Evolutionary conservation across 1,140 invertebrate genomes (phyloP).

Genomic region (Trachymyrmex cornetzi): DNA sequence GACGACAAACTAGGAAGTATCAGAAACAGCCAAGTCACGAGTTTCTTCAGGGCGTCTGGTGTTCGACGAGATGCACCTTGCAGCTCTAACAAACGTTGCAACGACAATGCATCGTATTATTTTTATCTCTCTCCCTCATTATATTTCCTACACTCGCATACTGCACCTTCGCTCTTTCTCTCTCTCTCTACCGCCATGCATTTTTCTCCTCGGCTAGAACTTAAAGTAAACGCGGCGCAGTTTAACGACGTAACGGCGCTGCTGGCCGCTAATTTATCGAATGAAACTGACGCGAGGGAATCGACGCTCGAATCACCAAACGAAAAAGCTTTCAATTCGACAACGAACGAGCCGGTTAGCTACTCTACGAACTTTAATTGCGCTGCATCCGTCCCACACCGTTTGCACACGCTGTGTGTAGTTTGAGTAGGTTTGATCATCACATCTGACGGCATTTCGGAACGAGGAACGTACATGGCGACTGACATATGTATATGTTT

Average conservation of each 20-base stretch:
- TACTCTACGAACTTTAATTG: constrained; percentile 62
- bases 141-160: background rate
- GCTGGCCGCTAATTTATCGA: constrained; percentile 66
- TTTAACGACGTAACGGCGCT: constrained; percentile 62
- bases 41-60: constrained; percentile 66
- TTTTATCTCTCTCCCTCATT: constrained; percentile 18
- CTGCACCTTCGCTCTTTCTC: background rate
- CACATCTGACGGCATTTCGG: constrained; percentile 20
- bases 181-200: constrained; percentile 24
- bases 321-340: constrained; percentile 63
- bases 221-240: constrained; percentile 47
- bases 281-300: constrained; percentile 51
- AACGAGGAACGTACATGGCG: background rate
- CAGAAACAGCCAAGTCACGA: constrained; percentile 73
- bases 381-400: constrained; percentile 25
- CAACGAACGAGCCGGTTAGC: constrained; percentile 54
- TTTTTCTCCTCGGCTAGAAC: constrained; percentile 31
- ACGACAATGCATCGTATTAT: constrained; percentile 52
- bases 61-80: constrained; percentile 70
- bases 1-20: constrained; percentile 71
- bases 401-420: constrained; percentile 52
- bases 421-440: constrained; percentile 39
- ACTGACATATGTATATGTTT: background rate
- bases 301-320: constrained; percentile 45
- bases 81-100: constrained; percentile 29